Percentiles rank a stretch among this genome's conserved stretches.
phyloP scores from a whole-genome alignment of 2,113 vertebrate genomes.

The Macroglossus sobrinus region DNA sequence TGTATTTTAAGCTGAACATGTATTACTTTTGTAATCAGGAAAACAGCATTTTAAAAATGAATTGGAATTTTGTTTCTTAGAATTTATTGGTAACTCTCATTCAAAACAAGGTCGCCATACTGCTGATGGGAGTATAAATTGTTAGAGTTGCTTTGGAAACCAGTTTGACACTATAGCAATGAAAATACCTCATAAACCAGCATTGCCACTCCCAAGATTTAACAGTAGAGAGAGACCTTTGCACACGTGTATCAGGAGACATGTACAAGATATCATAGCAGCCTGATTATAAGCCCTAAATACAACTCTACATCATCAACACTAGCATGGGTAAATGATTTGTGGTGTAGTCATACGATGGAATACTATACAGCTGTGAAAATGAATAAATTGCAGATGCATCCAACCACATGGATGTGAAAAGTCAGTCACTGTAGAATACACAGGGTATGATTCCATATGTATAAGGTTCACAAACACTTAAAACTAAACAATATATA shows the following conservation, averaged over 20 bases:
- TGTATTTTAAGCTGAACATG: background rate
- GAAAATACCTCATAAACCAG: background rate
- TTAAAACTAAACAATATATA: fast-evolving
- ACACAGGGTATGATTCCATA: too few species aligned
- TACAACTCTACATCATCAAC: background rate
- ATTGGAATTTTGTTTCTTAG: background rate
- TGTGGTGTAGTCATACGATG: fast-evolving
- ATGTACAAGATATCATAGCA: background rate
- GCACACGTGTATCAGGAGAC: background rate
- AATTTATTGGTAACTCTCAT: background rate
- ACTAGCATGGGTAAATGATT: background rate
- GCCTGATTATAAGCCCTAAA: background rate
- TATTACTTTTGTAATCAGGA: background rate
- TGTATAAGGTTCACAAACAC: background rate
- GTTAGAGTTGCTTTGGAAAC: background rate
- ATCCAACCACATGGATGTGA: background rate
- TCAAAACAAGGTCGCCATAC: background rate
- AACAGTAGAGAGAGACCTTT: background rate
- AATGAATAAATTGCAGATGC: background rate
- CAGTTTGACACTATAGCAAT: background rate
- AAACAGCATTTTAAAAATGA: constrained; percentile 7
- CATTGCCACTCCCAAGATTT: background rate
- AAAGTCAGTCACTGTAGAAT: background rate
- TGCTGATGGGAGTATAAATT: background rate
- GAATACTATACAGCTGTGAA: background rate